A percentile compares a stretch with the other conserved stretches of the same genome.
These are phyloP conservation scores for Gryllus longicercus DNA, from an alignment of 2,888 invertebrate genomes.

Conservation along the genomic window DNA sequence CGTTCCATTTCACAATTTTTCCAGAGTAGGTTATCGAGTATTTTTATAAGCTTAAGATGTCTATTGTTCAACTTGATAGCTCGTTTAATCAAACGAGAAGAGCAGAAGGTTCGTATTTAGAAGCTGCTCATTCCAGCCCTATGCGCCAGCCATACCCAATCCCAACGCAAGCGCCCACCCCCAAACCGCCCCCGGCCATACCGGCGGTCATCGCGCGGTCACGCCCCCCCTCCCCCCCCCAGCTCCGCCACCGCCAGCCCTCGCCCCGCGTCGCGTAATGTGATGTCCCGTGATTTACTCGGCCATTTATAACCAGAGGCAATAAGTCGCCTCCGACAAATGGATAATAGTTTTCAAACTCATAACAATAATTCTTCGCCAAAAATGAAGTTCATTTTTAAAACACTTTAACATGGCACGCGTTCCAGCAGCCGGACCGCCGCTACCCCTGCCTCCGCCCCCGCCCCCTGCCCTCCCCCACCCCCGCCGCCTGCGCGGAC, in stretches of 20 bases:
- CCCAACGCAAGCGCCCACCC: background rate
- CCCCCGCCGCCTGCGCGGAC: too few species aligned
- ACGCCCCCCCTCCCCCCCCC: background rate
- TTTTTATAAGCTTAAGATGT: too few species aligned
- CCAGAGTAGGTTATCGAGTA: too few species aligned
- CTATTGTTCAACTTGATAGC: too few species aligned
- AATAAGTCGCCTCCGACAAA: constrained; percentile 36
- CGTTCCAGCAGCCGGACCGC: background rate
- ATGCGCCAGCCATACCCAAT: too few species aligned
- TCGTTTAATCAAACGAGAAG: too few species aligned
- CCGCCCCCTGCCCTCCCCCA: too few species aligned
- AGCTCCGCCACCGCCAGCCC: background rate
- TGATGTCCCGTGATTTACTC: constrained; percentile 32
- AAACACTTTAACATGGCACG: constrained; percentile 31
- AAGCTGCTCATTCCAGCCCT: too few species aligned
- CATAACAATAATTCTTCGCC: constrained; percentile 34
- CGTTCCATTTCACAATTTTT: too few species aligned
- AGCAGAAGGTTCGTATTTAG: too few species aligned
- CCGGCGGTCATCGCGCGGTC: background rate
- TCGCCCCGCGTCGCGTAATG: background rate
- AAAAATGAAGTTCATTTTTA: constrained; percentile 37
- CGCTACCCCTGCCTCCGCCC: too few species aligned
- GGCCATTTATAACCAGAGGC: constrained; percentile 32
- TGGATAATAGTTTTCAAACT: constrained; percentile 33
- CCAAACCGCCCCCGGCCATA: background rate